phyloP scores from a whole-genome alignment of 2,113 vertebrate species.

The Gobiocypris rarus region DNA sequence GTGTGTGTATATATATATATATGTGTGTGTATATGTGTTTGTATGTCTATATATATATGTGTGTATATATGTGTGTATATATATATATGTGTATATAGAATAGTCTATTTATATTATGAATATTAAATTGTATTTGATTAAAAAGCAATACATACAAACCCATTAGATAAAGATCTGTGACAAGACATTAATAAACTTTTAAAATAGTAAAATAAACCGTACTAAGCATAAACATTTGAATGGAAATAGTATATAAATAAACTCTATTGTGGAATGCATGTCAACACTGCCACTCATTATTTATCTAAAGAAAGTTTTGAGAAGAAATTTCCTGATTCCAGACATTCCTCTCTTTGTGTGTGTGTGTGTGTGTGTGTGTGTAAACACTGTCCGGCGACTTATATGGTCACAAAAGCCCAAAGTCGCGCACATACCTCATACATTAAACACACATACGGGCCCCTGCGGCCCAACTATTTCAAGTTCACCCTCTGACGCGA shows the following conservation, averaged over 20 bases:
- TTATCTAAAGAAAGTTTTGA: not conserved
- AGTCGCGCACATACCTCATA: constrained; percentile 77
- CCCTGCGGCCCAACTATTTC: constrained; percentile 62
- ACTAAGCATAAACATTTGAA: not conserved
- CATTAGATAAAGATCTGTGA: not conserved
- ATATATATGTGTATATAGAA: no score
- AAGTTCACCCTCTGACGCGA: constrained; percentile 62
- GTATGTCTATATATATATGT: no score
- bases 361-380: constrained; percentile 8
- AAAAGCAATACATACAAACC: not conserved
- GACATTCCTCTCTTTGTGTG: constrained; percentile 34
- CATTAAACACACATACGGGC: constrained; percentile 75
- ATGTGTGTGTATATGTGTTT: no score
- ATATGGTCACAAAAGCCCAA: constrained; percentile 81
- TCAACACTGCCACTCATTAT: not conserved
- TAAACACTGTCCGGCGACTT: constrained; percentile 71
- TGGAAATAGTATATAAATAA: not conserved
- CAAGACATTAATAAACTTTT: not conserved
- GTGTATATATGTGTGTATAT: no score
- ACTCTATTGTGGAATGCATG: not conserved
- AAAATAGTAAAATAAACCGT: not conserved
- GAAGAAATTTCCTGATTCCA: constrained; percentile 38
- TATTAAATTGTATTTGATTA: not conserved
- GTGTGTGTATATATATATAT: no score
- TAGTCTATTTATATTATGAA: no score